Percentiles rank a stretch among this genome's conserved stretches.
phyloP scores from a whole-genome alignment of 92 coral and sea anemone genomes.

The Zoanthus sansibaricus region DNA sequence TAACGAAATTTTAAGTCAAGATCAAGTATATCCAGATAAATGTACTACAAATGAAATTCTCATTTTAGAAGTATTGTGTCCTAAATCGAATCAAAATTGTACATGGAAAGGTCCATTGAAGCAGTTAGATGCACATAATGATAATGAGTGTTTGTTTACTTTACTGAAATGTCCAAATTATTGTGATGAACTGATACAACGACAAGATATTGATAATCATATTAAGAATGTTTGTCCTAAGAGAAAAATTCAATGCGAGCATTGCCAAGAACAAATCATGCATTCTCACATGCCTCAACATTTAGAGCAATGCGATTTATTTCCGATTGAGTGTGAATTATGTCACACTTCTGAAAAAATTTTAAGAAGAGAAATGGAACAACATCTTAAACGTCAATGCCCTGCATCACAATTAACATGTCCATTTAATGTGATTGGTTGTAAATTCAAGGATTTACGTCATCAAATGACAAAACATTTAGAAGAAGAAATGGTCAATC shows the following conservation, averaged over 20 bases:
- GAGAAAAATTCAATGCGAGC: no score
- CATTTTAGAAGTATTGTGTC: not conserved
- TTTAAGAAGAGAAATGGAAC: not conserved
- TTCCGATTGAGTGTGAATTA: no score
- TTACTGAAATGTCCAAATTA: no score
- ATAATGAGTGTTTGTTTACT: not conserved
- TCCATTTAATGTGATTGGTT: not conserved
- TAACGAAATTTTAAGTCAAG: no score
- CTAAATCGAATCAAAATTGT: not conserved
- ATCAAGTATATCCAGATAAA: not conserved
- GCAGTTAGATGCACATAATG: not conserved
- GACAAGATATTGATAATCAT: no score
- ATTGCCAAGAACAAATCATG: no score
- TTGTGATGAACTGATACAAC: no score
- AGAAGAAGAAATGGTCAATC: not conserved
- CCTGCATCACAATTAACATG: not conserved
- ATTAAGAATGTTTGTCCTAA: no score
- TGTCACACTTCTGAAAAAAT: no score
- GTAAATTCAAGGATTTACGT: not conserved
- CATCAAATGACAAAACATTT: not conserved
- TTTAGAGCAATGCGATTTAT: no score
- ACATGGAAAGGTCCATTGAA: not conserved
- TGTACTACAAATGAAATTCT: not conserved
- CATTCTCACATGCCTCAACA: no score
- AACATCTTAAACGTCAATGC: conserved; percentile 2